phyloP scores from a whole-genome alignment of 2,113 vertebrate species.

The Bostrychus sinensis region DNA sequence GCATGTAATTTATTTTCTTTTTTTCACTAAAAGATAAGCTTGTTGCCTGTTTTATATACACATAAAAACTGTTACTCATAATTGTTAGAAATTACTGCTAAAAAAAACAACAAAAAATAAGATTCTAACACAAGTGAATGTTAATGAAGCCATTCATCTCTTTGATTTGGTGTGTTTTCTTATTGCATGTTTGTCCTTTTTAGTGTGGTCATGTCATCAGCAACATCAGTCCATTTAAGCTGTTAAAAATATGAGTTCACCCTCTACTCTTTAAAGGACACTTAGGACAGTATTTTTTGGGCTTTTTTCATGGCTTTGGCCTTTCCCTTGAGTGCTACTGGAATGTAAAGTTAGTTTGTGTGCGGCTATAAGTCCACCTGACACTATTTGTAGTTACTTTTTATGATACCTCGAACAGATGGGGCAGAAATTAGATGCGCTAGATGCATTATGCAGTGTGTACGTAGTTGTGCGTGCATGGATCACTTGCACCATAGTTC shows the following conservation, averaged over 20 bases:
- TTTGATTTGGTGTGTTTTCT: background rate
- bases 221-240: slow-evolving; percentile 8
- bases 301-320: background rate
- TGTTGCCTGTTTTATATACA: background rate
- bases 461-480: background rate
- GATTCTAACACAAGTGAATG: background rate
- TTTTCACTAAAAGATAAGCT: background rate
- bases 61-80: background rate
- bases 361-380: background rate
- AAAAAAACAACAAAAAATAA: background rate
- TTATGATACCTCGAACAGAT: slow-evolving; percentile 26
- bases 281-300: slow-evolving; percentile 10
- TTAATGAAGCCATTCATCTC: background rate
- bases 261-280: slow-evolving; percentile 18
- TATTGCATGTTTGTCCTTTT: background rate
- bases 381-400: slow-evolving; percentile 24
- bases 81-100: background rate
- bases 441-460: slow-evolving; percentile 5
- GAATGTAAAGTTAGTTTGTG: slow-evolving; percentile 10
- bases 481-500: slow-evolving; percentile 7
- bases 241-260: slow-evolving; percentile 12
- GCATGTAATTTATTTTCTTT: background rate
- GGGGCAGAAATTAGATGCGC: slow-evolving; percentile 25
- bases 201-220: slow-evolving; percentile 4
- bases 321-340: background rate